Conservation (phyloP, 2,888 invertebrate genomes). For the Alloplasta piceator region DNA sequence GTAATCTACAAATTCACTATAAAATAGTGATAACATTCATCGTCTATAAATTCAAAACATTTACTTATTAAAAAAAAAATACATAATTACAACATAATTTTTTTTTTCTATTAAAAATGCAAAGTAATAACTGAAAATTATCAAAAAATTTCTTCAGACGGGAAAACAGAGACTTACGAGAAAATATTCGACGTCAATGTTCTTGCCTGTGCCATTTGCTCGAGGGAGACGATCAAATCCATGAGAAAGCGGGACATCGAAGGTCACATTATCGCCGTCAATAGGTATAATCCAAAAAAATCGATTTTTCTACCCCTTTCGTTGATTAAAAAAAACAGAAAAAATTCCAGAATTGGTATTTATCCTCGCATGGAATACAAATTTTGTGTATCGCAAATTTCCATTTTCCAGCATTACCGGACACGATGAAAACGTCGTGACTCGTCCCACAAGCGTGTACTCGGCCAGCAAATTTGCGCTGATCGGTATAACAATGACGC, state of each 20-base stretch:
- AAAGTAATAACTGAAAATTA: background rate
- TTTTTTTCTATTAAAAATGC: no score
- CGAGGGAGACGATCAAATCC: conserved; percentile 71
- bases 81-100: no score
- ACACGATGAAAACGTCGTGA: conserved; percentile 1
- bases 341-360: background rate
- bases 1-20: no score
- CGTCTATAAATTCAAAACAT: no score
- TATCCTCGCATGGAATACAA: background rate
- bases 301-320: background rate
- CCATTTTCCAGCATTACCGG: conserved; percentile 39
- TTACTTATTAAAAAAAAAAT: no score
- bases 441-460: conserved; percentile 45
- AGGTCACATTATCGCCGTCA: conserved; percentile 75
- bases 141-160: conserved; percentile 63
- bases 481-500: conserved; percentile 82
- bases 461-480: conserved; percentile 83
- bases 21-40: no score
- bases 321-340: background rate
- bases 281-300: conserved; percentile 68
- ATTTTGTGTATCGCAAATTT: background rate
- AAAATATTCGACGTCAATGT: conserved; percentile 73
- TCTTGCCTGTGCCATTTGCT: conserved; percentile 71
- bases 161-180: conserved; percentile 67
- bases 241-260: conserved; percentile 69